Evolutionary conservation across 1,140 invertebrate species (phyloP), one percentile per base, ranked within the genome.

Genomic region (Calliopsis andreniformis): DNA sequence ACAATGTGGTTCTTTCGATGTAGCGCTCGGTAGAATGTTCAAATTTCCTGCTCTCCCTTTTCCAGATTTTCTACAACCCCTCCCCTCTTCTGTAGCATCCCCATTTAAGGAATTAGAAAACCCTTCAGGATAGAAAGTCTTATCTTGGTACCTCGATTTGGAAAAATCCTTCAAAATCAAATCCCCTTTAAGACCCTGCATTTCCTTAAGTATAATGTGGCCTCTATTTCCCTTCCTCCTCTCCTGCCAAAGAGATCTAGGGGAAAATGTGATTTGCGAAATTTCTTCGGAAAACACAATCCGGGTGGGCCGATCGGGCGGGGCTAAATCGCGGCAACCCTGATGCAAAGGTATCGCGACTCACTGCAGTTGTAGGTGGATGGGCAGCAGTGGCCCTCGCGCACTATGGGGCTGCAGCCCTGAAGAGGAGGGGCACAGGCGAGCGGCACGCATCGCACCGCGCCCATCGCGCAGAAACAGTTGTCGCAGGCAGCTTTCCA

Each of bases 311-410:
- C 23, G 4, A 45, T 58, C 39, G 55, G 45, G 39, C 25, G 77
- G 62, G 39, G 56, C 78, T 56, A 39, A 58, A 59, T 59, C 45
- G 35, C 30, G 35, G 61, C 63, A 69, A 69, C 53, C 45, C 64
- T 62, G 71, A 49, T 70, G 80, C 66, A 20, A 70, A 70, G 23
- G 39, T 63, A 59, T 80, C 49, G 49, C 51, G 83, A 94, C 93
- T 93, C 92, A 94, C 95, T 94, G 84, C 96, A 97, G 80, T 96
- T 95, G 86, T 97, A 97, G 83, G 96, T 96, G 49, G 95, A 95
- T 25, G 97, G 96, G 88, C 97, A 97, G 88, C 96, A 97, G 86
- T 97, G 95, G 28, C 96, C 96, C 66, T 93, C 92, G 47, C 94
- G 94, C 32, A 96, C 93, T 35, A 97, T 94, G 1, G 97, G 96